Evolutionary conservation across 2,113 vertebrate species (phyloP), one percentile per base, ranked within the genome.

Genomic region (Dipodomys ordii): DNA sequence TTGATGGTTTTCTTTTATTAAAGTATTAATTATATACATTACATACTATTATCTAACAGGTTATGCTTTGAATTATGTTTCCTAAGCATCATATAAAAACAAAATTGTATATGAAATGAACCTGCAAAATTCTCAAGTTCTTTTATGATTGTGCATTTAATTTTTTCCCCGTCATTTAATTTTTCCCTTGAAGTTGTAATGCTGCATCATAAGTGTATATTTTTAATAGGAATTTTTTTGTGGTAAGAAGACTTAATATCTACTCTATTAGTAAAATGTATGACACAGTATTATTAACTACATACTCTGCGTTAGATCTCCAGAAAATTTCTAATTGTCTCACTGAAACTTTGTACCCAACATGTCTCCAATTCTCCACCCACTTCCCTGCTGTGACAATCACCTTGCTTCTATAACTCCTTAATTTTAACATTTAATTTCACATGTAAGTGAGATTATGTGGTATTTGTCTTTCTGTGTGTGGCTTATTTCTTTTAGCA

Each of bases 281-380:
- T 22, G 7, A 12, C 3, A 1, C 16, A 25, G 7, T 15, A 39
- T 69, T n/a, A 30, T 57, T 71, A 35, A 81, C 22, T 44, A 13
- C 13, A 13, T 6, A 6, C 3, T 32, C 7, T 18, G 0, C 6
- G 49, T 9, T 72, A 20, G 7, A 22, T 72, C 11, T 44, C 27
- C 7, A 27, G 35, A n/a, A 64, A 2, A 53, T 25, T 16, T 23
- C 22, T 13, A 35, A 30, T 5, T 68, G 0, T n/a, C 39, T 68
- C n/a, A 12, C 5, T 27, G 22, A 19, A 39, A 16, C 10, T 46
- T 49, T 46, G 20, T 1, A 60, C 4, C 20, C 2, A 82, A 8
- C 2, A 2, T 23, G 7, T 30, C 25, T 28, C 9, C 1, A 3
- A n/a, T 57, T 30, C 57, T 4, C 35, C 15, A 11, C 6, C n/a